Conservation (phyloP, 2,797 vertebrate species). For the Masticophis lateralis region DNA sequence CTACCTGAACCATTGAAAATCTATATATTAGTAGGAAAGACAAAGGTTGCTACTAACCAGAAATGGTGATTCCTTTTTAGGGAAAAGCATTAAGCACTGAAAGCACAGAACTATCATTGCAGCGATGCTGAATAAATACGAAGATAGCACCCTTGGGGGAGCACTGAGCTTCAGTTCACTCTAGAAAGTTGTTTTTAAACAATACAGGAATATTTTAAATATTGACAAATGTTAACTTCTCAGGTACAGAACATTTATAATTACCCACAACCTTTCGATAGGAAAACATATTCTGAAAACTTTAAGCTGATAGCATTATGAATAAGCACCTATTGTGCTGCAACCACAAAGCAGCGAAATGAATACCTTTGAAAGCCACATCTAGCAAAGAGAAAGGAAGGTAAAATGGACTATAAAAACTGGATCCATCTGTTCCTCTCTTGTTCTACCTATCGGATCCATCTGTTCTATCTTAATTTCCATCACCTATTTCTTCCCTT, state of each 20-base stretch:
- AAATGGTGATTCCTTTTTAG: background rate
- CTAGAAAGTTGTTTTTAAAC: background rate
- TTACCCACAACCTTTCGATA: background rate
- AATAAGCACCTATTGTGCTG: background rate
- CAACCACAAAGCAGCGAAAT: background rate
- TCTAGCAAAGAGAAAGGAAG: background rate
- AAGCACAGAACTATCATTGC: background rate
- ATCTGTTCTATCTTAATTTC: background rate
- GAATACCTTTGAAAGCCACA: background rate
- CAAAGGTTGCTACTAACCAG: background rate
- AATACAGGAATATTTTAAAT: background rate
- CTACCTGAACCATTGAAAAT: background rate
- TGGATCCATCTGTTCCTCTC: conserved; percentile 3
- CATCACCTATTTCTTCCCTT: background rate
- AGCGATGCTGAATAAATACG: background rate
- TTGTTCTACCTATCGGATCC: background rate
- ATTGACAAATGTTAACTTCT: background rate
- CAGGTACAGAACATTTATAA: background rate
- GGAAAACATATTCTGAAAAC: background rate
- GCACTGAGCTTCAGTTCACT: background rate
- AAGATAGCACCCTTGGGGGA: background rate
- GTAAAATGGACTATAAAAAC: background rate
- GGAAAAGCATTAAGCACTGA: background rate
- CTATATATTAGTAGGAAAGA: background rate
- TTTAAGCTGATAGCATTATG: background rate